A percentile compares a stretch with the other conserved stretches of the same genome.
Evolutionary conservation across 35 echinoderm and acorn worm genomes (phyloP).

Genomic region (Chiridota heheva): DNA sequence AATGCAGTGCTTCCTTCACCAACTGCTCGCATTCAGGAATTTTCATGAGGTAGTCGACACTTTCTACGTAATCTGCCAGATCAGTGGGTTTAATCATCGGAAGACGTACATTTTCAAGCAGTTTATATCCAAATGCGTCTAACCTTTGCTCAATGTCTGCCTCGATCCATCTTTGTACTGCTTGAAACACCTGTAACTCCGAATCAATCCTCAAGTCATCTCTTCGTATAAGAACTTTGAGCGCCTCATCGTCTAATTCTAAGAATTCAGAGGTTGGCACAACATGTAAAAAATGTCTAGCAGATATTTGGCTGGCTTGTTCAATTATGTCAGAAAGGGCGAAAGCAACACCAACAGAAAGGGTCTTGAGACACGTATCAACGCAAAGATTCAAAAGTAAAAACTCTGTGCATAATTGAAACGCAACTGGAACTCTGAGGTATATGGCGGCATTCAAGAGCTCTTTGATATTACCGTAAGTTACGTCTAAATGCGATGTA

Average conservation of each 20-base stretch:
- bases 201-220: constrained; percentile 82
- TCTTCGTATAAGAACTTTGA: constrained; percentile 48
- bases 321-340: constrained; percentile 69
- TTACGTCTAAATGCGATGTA: constrained; percentile 66
- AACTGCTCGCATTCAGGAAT: constrained; percentile 72
- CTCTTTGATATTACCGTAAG: constrained; percentile 62
- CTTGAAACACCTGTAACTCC: constrained; percentile 76
- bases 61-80: constrained; percentile 88
- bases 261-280: constrained; percentile 66
- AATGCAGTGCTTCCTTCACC: constrained; percentile 91
- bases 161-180: constrained; percentile 74
- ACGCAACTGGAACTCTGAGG: constrained; percentile 62
- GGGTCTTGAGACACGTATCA: constrained; percentile 64
- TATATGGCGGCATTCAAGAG: constrained; percentile 75
- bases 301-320: constrained; percentile 49
- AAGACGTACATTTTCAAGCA: constrained; percentile 74
- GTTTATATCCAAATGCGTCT: constrained; percentile 9
- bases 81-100: constrained; percentile 88
- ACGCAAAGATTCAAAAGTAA: constrained; percentile 60
- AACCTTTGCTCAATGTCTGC: constrained; percentile 28
- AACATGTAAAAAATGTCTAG: constrained; percentile 61
- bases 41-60: constrained; percentile 60
- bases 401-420: constrained; percentile 63
- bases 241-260: constrained; percentile 41
- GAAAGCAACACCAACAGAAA: constrained; percentile 59